Conservation (phyloP, 2,888 invertebrate genomes). For the Bimastos eiseni region DNA sequence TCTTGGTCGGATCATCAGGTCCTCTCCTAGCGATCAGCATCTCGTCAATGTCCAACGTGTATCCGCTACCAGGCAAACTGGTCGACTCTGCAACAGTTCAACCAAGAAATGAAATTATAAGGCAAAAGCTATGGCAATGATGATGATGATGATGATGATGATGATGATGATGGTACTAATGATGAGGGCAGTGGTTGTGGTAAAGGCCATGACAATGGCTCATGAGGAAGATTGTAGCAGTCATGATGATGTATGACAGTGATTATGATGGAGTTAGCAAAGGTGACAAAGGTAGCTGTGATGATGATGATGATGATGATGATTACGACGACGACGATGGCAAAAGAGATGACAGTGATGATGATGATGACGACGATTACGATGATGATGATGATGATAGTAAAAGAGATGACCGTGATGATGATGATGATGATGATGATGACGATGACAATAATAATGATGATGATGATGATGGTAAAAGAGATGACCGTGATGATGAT, state of each 20-base stretch:
- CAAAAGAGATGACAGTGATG: not conserved
- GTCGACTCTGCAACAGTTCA: constrained; percentile 25
- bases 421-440: constrained; percentile 33
- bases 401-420: no score
- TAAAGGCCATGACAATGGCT: no score
- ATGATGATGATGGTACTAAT: no score
- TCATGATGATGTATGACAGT: no score
- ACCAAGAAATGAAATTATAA: not conserved
- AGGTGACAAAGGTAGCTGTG: no score
- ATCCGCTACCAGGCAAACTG: constrained; percentile 39
- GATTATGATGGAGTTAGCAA: no score
- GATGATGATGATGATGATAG: not conserved
- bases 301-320: constrained; percentile 33
- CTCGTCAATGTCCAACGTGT: constrained; percentile 42
- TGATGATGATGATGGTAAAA: constrained; percentile 42
- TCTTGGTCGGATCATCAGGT: constrained; percentile 29
- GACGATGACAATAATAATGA: constrained; percentile 28
- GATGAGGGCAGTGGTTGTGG: no score
- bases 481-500: not conserved
- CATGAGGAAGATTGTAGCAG: no score
- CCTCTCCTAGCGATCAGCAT: constrained; percentile 34
- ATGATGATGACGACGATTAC: not conserved
- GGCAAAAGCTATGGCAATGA: not conserved
- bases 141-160: no score
- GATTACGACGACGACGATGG: not conserved